Evolutionary conservation across 2,113 vertebrate species (phyloP).

Genomic region (Phasianus colchicus): DNA sequence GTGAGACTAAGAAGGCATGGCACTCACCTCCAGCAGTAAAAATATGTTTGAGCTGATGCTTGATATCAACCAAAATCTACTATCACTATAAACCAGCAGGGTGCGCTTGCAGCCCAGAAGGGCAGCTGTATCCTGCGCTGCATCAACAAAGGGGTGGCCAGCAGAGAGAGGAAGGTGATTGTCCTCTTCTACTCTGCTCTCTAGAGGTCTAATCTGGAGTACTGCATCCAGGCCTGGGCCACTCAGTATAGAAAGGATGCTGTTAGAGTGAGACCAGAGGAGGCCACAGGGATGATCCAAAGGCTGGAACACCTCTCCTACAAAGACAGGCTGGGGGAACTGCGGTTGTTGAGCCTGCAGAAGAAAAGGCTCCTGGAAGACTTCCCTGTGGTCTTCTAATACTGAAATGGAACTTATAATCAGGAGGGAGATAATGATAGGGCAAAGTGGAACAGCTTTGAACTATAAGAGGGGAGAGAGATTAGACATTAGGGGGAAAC

Average conservation of each 20-base stretch:
- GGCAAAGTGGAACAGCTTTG: background rate
- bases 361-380: no score
- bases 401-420: no score
- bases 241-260: background rate
- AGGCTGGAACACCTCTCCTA: no score
- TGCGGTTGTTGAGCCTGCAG: no score
- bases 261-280: background rate
- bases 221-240: no score
- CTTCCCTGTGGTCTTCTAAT: no score
- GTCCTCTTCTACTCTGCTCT: background rate
- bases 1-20: background rate
- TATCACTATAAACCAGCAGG: background rate
- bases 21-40: background rate
- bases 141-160: no score
- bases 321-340: no score
- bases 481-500: background rate
- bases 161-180: background rate
- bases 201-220: background rate
- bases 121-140: no score
- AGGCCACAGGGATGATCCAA: no score
- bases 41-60: rapidly evolving
- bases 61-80: background rate
- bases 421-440: no score
- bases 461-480: background rate
- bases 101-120: no score